Evolutionary conservation across 2,888 invertebrate species (phyloP).

Genomic region (Ypsolopha sequella): DNA sequence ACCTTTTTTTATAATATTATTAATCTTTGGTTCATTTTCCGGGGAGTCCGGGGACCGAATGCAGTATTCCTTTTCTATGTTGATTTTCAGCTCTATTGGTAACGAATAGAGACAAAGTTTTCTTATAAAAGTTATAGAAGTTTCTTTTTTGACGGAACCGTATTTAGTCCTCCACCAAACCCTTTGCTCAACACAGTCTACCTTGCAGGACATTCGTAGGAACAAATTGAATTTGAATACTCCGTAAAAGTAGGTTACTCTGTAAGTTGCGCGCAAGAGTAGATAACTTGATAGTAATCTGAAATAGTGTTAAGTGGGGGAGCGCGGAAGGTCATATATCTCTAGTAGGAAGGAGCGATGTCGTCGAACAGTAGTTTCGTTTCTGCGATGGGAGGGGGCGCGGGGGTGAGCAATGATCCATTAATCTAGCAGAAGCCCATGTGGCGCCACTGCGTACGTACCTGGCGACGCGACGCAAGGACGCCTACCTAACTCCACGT

Average conservation of each 20-base stretch:
- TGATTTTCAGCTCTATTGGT: no score
- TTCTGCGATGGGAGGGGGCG: constrained; percentile 38
- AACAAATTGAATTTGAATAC: neutral
- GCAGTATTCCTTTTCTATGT: no score
- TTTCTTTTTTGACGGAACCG: no score
- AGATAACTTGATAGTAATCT: constrained; percentile 15
- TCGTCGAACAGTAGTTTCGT: constrained; percentile 60
- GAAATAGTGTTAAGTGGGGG: constrained; percentile 40
- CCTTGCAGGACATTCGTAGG: neutral
- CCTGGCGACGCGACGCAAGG: constrained; percentile 57
- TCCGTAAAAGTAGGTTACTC: neutral
- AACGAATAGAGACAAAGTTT: no score
- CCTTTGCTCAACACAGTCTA: no score
- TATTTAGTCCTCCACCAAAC: no score
- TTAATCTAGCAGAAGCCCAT: constrained; percentile 86
- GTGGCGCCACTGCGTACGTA: constrained; percentile 75
- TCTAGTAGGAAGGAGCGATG: constrained; percentile 45
- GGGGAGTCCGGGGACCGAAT: no score
- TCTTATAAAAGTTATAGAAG: no score
- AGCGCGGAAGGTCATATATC: constrained; percentile 39
- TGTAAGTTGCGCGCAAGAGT: neutral
- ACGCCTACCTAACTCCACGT: constrained; percentile 54
- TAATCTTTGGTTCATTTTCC: neutral
- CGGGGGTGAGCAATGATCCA: constrained; percentile 83
- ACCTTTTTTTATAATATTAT: neutral